Evolutionary conservation across 2,113 vertebrate genomes (phyloP).

Genomic region (Amphilophus citrinellus): DNA sequence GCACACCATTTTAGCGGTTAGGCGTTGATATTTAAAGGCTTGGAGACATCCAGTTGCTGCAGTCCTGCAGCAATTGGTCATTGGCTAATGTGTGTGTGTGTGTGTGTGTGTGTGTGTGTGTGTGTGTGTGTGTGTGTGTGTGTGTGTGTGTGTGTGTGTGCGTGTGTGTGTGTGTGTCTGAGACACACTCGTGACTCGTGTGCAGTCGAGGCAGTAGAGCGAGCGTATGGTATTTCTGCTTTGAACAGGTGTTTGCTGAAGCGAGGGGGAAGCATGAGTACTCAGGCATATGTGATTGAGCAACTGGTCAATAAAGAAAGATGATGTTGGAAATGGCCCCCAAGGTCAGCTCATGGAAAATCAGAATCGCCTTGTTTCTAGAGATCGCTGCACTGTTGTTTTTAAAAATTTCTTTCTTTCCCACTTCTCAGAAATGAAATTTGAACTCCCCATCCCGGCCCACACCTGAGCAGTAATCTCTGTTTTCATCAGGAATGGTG

Average conservation of each 20-base stretch:
- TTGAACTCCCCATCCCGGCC: slow-evolving; percentile 74
- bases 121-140: too few relatives aligned
- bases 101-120: too few relatives aligned
- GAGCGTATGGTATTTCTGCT: neutral
- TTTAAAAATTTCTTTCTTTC: neutral
- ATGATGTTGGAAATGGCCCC: slow-evolving; percentile 3
- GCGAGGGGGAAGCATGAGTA: neutral
- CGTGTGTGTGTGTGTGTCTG: neutral
- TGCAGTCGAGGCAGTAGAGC: neutral
- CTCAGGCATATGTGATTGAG: slow-evolving; percentile 1
- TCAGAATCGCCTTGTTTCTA: neutral
- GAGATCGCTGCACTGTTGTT: neutral
- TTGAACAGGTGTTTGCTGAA: slow-evolving; percentile 22
- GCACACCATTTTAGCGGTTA: too few relatives aligned
- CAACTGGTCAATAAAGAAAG: slow-evolving; percentile 47
- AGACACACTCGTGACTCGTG: neutral
- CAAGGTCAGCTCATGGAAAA: slow-evolving; percentile 23
- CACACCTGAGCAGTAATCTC: slow-evolving; percentile 44
- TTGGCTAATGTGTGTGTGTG: neutral
- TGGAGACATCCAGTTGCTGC: neutral
- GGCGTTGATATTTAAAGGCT: neutral
- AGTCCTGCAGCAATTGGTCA: neutral
- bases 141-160: neutral
- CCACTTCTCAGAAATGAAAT: slow-evolving; percentile 11
- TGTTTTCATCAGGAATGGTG: slow-evolving; percentile 62